A percentile compares a stretch with the other conserved stretches of the same genome.
phyloP scores from a whole-genome alignment of 2,113 vertebrate genomes.

The Alectura lathami region DNA sequence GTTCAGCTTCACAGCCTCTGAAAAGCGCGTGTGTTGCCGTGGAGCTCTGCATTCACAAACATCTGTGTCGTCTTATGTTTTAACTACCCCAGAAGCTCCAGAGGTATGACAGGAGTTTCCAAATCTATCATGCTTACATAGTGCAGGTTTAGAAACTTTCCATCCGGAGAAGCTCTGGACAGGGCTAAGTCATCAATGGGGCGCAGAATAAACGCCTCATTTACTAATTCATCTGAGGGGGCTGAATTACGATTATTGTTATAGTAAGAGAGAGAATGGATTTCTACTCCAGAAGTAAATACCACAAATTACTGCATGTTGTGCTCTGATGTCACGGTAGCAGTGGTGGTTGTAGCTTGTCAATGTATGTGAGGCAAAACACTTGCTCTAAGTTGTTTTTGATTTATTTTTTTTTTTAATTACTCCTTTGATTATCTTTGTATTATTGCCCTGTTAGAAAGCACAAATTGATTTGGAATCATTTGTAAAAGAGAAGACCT shows the following conservation, averaged over 20 bases:
- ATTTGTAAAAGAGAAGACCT: background rate
- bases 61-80: fast-evolving
- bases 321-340: background rate
- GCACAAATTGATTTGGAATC: background rate
- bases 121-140: background rate
- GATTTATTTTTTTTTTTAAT: background rate
- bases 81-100: background rate
- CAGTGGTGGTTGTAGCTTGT: background rate
- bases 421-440: background rate
- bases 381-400: background rate
- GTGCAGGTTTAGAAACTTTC: background rate
- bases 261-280: background rate
- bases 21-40: background rate
- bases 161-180: background rate
- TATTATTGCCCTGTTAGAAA: background rate
- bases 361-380: background rate
- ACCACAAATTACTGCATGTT: background rate
- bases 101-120: background rate
- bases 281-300: background rate
- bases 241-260: background rate
- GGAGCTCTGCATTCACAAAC: background rate
- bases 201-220: background rate
- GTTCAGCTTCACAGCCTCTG: background rate
- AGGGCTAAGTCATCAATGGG: background rate
- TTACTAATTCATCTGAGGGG: background rate